Percentiles rank a stretch among this genome's conserved stretches.
phyloP scores from a whole-genome alignment of 2,797 vertebrate genomes.

The Sebastes cheni region DNA sequence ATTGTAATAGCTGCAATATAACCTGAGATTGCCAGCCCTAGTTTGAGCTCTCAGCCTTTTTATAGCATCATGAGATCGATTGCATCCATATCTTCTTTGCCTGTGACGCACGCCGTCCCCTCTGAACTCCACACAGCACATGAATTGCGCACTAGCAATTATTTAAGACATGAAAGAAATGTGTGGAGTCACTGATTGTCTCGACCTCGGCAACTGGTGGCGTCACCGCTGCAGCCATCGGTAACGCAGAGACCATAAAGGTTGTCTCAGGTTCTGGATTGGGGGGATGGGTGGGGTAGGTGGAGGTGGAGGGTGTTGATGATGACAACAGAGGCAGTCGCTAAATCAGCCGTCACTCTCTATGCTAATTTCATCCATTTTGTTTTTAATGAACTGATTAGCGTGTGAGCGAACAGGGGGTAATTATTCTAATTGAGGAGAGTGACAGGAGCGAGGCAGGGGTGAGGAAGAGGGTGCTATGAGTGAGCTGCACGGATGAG shows the following conservation, averaged over 20 bases:
- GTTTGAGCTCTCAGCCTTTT: conserved; percentile 2
- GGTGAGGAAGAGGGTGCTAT: conserved; percentile 59
- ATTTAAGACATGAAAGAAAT: conserved; percentile 9
- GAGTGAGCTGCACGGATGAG: conserved; percentile 53
- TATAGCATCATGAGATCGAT: neutral
- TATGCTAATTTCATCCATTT: conserved; percentile 85
- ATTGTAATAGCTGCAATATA: neutral
- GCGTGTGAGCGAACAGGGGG: conserved; percentile 81
- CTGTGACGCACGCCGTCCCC: neutral
- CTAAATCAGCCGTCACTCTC: conserved; percentile 82
- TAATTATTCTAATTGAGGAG: conserved; percentile 86
- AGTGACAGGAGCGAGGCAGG: conserved; percentile 79
- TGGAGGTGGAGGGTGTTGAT: conserved; percentile 29
- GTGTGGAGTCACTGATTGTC: conserved; percentile 27
- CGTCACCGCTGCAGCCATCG: conserved; percentile 44
- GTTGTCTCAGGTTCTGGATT: conserved; percentile 50
- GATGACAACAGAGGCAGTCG: conserved; percentile 74
- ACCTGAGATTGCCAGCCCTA: neutral
- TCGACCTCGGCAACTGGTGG: conserved; percentile 44
- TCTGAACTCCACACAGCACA: neutral
- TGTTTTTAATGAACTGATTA: conserved; percentile 89
- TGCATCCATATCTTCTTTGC: neutral
- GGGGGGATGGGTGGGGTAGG: neutral
- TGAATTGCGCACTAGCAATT: neutral
- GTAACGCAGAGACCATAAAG: conserved; percentile 41